phyloP scores from a whole-genome alignment of 2,888 invertebrate genomes.

The Bugulina stolonifera region DNA sequence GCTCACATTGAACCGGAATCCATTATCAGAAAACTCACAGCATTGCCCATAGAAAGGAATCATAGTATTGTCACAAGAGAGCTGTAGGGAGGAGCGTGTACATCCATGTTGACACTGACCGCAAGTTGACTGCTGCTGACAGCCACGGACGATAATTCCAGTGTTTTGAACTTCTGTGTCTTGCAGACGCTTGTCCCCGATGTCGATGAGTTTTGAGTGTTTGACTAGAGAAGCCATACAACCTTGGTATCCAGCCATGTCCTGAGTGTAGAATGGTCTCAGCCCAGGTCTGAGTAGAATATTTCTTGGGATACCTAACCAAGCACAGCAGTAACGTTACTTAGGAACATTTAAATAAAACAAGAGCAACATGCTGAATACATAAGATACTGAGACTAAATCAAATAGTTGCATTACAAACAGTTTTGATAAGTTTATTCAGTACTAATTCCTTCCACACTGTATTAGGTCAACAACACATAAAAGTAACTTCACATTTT shows the following conservation, averaged over 20 bases:
- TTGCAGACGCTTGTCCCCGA: constrained; percentile 31
- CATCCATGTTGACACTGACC: constrained; percentile 3
- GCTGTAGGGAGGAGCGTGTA: not conserved
- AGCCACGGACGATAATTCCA: not conserved
- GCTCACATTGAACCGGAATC: constrained; percentile 38
- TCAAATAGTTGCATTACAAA: no score
- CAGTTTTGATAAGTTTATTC: no score
- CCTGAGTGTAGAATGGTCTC: constrained; percentile 10
- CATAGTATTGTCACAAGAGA: constrained; percentile 6
- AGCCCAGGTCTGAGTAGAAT: not conserved
- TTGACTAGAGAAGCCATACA: constrained; percentile 46
- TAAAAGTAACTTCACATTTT: no score
- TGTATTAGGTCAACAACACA: no score
- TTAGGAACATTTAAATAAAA: no score
- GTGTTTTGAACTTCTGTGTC: not conserved
- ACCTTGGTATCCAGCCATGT: constrained; percentile 45
- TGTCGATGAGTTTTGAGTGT: constrained; percentile 37
- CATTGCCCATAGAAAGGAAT: not conserved
- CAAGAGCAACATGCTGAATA: no score
- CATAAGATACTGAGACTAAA: no score
- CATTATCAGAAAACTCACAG: constrained; percentile 29
- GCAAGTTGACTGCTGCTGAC: not conserved
- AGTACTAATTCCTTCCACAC: no score
- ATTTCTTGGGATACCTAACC: constrained; percentile 7
- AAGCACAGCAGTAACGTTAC: not conserved